phyloP scores from a whole-genome alignment of 2,888 invertebrate species.

The Xestia ashworthii region DNA sequence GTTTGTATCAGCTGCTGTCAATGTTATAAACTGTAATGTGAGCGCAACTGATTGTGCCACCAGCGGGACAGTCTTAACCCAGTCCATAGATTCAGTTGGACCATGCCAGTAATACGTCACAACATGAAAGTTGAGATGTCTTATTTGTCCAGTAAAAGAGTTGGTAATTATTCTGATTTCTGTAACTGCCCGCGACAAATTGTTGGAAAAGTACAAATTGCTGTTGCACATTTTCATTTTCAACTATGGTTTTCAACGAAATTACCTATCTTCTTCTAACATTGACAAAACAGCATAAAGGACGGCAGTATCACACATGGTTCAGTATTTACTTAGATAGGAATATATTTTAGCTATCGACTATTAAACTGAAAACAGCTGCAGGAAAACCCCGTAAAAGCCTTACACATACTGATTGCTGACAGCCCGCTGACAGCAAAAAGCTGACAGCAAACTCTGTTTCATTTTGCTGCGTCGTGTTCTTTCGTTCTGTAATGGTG shows the following conservation, averaged over 20 bases:
- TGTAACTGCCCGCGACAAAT: neutral
- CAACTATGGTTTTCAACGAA: neutral
- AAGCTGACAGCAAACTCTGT: neutral
- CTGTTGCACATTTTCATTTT: neutral
- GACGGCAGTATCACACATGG: neutral
- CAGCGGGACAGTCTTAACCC: neutral
- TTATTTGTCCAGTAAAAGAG: neutral
- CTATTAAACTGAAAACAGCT: neutral
- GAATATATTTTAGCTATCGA: neutral
- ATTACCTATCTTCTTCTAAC: neutral
- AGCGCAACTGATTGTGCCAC: neutral
- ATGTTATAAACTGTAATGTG: neutral
- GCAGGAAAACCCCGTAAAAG: neutral
- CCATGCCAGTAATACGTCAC: neutral
- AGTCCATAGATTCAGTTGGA: neutral
- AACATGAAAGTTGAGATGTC: neutral
- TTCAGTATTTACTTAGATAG: neutral
- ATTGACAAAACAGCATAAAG: neutral
- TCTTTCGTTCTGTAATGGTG: neutral
- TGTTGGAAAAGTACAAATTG: neutral
- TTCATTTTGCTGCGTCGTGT: neutral
- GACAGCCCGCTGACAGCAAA: neutral
- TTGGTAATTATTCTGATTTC: neutral
- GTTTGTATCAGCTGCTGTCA: neutral
- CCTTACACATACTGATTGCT: neutral